Evolutionary conservation across 1,140 invertebrate genomes (phyloP).

Genomic region (Eurosta solidaginis): DNA sequence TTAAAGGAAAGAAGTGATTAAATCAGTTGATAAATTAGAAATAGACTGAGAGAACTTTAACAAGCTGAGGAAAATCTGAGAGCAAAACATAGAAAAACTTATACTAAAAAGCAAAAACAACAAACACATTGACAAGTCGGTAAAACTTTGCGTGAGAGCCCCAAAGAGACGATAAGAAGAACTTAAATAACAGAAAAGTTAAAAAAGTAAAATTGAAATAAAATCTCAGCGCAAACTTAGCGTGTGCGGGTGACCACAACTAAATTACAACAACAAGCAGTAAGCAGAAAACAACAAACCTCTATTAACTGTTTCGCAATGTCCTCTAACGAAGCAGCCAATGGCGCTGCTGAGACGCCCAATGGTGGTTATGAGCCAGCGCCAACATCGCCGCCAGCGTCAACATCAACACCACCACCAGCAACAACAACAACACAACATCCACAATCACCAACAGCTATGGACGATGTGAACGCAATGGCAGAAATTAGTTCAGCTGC

Average conservation of each 20-base stretch:
- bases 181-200: no score
- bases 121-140: no score
- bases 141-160: no score
- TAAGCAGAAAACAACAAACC: neutral
- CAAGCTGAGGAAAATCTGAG: no score
- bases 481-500: constrained; percentile 58
- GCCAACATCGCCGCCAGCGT: neutral
- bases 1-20: no score
- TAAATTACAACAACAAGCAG: neutral
- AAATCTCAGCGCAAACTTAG: neutral
- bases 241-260: neutral
- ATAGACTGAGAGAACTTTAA: no score
- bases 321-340: neutral
- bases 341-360: neutral
- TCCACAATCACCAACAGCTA: constrained; percentile 33
- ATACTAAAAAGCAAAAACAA: no score
- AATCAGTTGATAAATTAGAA: no score
- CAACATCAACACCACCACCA: neutral
- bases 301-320: constrained; percentile 7
- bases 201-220: neutral
- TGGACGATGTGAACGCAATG: constrained; percentile 55
- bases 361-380: constrained; percentile 1
- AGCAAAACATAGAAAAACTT: no score
- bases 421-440: neutral
- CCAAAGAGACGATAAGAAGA: no score